phyloP scores from a whole-genome alignment of 2,113 vertebrate genomes.

The Gopherus evgoodei region DNA sequence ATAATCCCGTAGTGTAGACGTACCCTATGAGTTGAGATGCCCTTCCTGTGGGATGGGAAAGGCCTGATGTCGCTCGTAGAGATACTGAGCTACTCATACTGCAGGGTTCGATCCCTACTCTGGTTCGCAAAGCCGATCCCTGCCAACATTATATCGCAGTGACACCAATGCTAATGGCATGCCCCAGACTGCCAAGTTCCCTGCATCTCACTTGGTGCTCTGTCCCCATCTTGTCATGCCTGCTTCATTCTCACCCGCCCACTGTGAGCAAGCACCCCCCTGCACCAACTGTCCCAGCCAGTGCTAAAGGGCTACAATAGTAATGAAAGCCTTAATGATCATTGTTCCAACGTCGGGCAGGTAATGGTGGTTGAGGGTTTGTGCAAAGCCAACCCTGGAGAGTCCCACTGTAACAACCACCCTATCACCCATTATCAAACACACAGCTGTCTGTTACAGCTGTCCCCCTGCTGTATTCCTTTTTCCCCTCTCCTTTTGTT shows the following conservation, averaged over 20 bases:
- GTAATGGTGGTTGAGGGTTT: neutral
- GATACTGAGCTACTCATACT: neutral
- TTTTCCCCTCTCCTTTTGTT: too few species aligned
- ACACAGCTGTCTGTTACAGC: neutral
- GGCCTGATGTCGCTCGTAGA: neutral
- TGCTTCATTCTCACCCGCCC: neutral
- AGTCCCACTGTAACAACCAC: neutral
- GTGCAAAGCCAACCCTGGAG: neutral
- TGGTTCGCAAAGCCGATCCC: neutral
- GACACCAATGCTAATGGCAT: fast-evolving
- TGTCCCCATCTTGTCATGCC: neutral
- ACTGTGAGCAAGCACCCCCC: neutral
- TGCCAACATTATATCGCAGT: neutral
- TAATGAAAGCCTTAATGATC: neutral
- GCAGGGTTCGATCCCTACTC: neutral
- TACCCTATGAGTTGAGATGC: too few species aligned
- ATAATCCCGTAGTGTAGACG: too few species aligned
- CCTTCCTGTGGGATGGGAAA: neutral
- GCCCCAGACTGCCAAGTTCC: neutral
- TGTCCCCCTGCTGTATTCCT: too few species aligned
- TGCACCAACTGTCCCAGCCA: neutral
- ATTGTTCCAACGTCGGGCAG: neutral
- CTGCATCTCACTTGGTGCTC: neutral
- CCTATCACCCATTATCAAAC: neutral
- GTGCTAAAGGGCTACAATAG: neutral